phyloP scores from a whole-genome alignment of 2,888 invertebrate genomes.

The Ophion slaviceki region DNA sequence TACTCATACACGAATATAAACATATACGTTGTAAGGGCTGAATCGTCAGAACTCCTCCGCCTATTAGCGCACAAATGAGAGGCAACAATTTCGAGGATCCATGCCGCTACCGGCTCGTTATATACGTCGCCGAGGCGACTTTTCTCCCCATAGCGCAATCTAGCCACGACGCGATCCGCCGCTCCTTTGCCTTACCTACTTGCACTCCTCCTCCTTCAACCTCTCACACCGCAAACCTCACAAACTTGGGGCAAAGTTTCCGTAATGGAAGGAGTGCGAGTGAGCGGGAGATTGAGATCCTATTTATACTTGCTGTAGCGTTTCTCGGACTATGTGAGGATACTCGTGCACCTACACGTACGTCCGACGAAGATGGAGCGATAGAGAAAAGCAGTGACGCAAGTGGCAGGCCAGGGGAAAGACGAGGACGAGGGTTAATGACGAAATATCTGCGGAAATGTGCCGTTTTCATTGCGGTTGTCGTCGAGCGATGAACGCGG shows the following conservation, averaged over 20 bases:
- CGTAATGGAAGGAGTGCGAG: slow-evolving; percentile 26
- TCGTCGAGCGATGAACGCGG: slow-evolving; percentile 8
- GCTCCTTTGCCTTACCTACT: neutral
- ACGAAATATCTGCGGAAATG: slow-evolving; percentile 29
- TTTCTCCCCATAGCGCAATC: slow-evolving; percentile 34
- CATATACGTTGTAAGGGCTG: neutral
- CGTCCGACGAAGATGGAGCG: slow-evolving; percentile 1
- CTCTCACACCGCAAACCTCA: slow-evolving; percentile 50
- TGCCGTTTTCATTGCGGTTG: slow-evolving; percentile 40
- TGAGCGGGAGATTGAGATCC: slow-evolving; percentile 56
- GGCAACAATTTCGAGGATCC: slow-evolving; percentile 47
- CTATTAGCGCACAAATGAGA: slow-evolving; percentile 35
- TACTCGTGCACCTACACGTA: neutral
- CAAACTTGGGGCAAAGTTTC: slow-evolving; percentile 64
- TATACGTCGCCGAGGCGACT: slow-evolving; percentile 6
- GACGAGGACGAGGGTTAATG: neutral
- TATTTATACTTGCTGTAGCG: slow-evolving; percentile 59
- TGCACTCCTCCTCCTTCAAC: slow-evolving; percentile 3
- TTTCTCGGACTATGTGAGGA: slow-evolving; percentile 30
- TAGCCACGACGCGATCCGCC: slow-evolving; percentile 57
- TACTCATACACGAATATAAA: neutral
- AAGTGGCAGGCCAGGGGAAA: slow-evolving; percentile 21
- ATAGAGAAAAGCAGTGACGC: slow-evolving; percentile 41
- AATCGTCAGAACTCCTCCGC: slow-evolving; percentile 24
- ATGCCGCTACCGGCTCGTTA: neutral